Base-by-base conservation (phyloP, 2,797 vertebrate species). In the Acanthopagrus latus region DNA sequence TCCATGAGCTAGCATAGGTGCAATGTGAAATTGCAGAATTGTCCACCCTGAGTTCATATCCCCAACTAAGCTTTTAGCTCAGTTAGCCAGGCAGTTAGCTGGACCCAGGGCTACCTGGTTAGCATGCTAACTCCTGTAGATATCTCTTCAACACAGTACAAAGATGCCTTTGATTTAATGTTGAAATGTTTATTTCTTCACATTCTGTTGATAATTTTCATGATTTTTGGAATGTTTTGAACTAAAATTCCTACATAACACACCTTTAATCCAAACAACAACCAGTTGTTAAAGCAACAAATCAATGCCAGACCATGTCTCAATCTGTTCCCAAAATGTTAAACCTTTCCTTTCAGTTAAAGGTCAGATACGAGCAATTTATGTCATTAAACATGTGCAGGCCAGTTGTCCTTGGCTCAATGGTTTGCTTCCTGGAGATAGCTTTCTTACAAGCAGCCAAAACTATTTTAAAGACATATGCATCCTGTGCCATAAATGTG, bases 401-500 rank as follows among this genome's bases (percentile, higher is more conserved):
- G 57, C 52, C 9, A 51, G 29, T 38, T 5, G 5, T 29, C n/a
- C 14, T 63, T 50, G 23, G 23, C 33, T 27, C 3, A 5, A 33
- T 13, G 43, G 7, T 50, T 59, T 69, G 21, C 51, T 48, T 7
- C 5, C 3, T 27, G 1, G 18, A 38, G 51, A 71, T 70, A 23
- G 9, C 21, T 71, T 38, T 63, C 51, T 18, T 16, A 18, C 18
- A 2, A 16, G 25, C 62, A 58, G 55, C 38, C 50, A 52, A 25
- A 43, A 17, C 3, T 14, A 47, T 64, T 68, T 55, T 59, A 14
- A 64, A 59, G 9, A 64, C 5, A 46, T 33, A 57, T 27, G 67
- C 10, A 63, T 41, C 41, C 4, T 33, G 33, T 33, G 17, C 21
- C 38, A 20, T 43, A 48, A 23, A 43, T 68, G 27, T 72, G 20